Evolutionary conservation across 2,113 vertebrate species (phyloP).

Genomic region (Sciurus niger): DNA sequence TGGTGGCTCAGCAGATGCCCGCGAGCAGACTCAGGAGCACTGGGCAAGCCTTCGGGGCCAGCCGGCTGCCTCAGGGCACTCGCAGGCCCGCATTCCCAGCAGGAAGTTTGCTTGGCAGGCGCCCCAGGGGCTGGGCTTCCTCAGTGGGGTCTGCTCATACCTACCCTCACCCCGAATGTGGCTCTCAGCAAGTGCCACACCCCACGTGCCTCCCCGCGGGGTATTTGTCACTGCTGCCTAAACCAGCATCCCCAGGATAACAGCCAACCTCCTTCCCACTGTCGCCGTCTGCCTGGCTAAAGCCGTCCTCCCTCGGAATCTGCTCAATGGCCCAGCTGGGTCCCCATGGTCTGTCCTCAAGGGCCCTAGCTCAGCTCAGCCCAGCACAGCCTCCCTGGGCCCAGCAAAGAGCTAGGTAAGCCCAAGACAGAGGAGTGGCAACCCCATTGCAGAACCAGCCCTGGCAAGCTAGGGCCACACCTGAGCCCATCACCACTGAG

Average conservation of each 20-base stretch:
- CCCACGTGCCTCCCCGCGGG: not conserved
- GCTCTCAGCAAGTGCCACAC: not conserved
- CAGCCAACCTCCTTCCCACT: too few relatives aligned
- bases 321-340: too few relatives aligned
- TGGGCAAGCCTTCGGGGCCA: not conserved
- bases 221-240: not conserved
- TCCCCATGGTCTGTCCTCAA: not conserved
- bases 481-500: too few relatives aligned
- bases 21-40: too few relatives aligned
- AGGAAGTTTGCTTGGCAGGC: not conserved
- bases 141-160: too few relatives aligned
- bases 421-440: not conserved
- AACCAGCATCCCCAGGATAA: not conserved
- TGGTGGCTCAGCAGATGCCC: too few relatives aligned
- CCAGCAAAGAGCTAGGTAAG: not conserved
- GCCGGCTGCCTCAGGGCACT: not conserved
- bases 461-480: not conserved
- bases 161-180: not conserved
- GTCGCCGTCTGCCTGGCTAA: fast-evolving
- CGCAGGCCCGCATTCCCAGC: not conserved
- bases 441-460: too few relatives aligned
- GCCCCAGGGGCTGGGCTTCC: not conserved
- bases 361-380: not conserved
- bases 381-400: not conserved
- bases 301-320: not conserved